These are phyloP conservation scores for Sesamia inferens DNA, from an alignment of 2,888 invertebrate species.

Conservation along the genomic window DNA sequence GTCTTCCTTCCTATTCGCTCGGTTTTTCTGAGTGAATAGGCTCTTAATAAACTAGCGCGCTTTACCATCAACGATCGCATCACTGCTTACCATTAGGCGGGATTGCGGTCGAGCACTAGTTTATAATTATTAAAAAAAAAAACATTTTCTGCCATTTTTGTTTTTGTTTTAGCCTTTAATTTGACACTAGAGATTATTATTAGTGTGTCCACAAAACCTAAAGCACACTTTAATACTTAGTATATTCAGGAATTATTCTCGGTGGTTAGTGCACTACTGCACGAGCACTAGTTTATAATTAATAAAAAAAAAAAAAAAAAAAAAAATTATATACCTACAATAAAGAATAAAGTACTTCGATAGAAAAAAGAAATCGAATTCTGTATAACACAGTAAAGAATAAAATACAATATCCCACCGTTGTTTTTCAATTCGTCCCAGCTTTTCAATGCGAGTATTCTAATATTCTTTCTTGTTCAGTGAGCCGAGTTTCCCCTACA, in stretches of 20 bases:
- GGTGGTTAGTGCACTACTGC: no score
- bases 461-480: slow-evolving; percentile 74
- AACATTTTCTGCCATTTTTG: background rate
- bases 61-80: no score
- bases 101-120: no score
- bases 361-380: slow-evolving; percentile 33
- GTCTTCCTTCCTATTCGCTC: no score
- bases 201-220: background rate
- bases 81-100: no score
- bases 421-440: slow-evolving; percentile 68
- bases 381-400: slow-evolving; percentile 26
- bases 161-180: background rate
- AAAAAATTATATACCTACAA: no score
- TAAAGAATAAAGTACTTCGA: slow-evolving; percentile 2
- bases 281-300: no score
- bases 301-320: no score
- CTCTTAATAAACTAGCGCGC: no score
- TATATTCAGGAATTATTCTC: background rate
- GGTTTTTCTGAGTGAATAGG: no score
- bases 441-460: slow-evolving; percentile 72
- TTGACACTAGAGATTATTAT: background rate
- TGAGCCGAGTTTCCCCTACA: slow-evolving; percentile 67
- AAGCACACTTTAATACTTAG: background rate
- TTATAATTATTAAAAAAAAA: no score
- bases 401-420: slow-evolving; percentile 56